phyloP scores from a whole-genome alignment of 2,113 vertebrate species.

The Oxygymnocypris stewartii region DNA sequence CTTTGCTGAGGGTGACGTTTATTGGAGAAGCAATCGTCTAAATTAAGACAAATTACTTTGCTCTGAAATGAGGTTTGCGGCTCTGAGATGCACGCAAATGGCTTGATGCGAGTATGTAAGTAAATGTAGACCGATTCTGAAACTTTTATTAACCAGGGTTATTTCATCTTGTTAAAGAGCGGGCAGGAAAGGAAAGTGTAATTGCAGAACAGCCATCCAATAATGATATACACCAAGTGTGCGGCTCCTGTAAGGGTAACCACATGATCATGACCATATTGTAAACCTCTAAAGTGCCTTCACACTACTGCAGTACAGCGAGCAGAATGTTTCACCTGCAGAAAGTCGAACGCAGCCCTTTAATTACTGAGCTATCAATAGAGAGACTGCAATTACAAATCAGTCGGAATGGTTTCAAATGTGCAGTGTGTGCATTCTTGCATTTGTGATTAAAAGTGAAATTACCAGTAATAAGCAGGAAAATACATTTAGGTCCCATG shows the following conservation, averaged over 20 bases:
- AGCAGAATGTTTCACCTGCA: slow-evolving; percentile 51
- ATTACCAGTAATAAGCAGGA: slow-evolving; percentile 55
- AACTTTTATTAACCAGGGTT: slow-evolving; percentile 36
- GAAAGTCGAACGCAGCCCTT: slow-evolving; percentile 12
- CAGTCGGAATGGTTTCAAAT: slow-evolving; percentile 28
- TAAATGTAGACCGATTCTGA: slow-evolving; percentile 19
- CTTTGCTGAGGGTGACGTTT: background rate
- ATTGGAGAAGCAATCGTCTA: slow-evolving; percentile 27
- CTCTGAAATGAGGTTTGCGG: slow-evolving; percentile 23
- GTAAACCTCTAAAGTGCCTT: slow-evolving; percentile 21
- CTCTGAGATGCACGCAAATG: slow-evolving; percentile 13
- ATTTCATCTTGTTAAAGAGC: slow-evolving; percentile 25
- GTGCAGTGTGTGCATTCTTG: slow-evolving; percentile 27
- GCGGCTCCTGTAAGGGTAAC: slow-evolving; percentile 34
- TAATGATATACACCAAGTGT: slow-evolving; percentile 30
- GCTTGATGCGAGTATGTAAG: slow-evolving; percentile 17
- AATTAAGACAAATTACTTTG: slow-evolving; percentile 41
- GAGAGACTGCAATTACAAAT: slow-evolving; percentile 45
- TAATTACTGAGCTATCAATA: slow-evolving; percentile 45
- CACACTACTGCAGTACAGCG: slow-evolving; percentile 31
- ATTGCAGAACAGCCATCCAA: slow-evolving; percentile 35
- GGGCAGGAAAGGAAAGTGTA: slow-evolving; percentile 15
- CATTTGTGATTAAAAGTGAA: slow-evolving; percentile 49
- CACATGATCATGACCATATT: slow-evolving; percentile 40
- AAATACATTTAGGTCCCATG: slow-evolving; percentile 24